Evolutionary conservation across 1,140 invertebrate genomes (phyloP), one percentile per base, ranked within the genome.

Genomic region (Eurytemora carolleeae): DNA sequence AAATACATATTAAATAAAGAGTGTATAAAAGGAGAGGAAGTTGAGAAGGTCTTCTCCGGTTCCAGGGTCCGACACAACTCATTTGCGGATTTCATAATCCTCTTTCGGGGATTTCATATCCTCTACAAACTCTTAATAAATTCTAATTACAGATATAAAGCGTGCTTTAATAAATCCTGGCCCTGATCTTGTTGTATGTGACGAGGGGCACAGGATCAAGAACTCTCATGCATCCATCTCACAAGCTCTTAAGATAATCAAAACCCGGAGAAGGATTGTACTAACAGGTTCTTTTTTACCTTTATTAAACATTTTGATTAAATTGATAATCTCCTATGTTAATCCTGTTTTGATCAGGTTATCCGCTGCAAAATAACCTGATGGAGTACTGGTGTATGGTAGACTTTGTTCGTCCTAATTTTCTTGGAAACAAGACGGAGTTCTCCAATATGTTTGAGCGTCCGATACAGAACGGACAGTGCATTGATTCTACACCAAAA

Each of bases 331-430:
- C 3, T 53, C 3, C 54, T n/a, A 18, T n/a, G 18, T 3, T 21
- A 57, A 57, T 24, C 55, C n/a, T n/a, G n/a, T n/a, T n/a, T n/a
- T 44, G 31, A 12, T 44, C 31, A 44, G 31, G 92, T 18, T 94
- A 94, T 78, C 92, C 92, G 0, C 71, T 96, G n/a, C 92, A 96
- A 73, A 96, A 96, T 71, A 95, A 95, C 75, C 72, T 96, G 1
- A 72, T 92, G 22, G 92, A 96, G 72, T 96, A 96, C 70, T 95
- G 88, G 87, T 90, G 88, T 69, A 93, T 93, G 89, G 88, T 94
- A 1, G 89, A 95, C 67, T 96, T 94, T 70, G 90, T 95, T 0
- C 77, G 90, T 53, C 92, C 92, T 0, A 93, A 92, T 74, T 76
- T 76, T 87, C 66, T 79, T 19, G 92, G 89, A 54, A 87, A 85